Evolutionary conservation across 2,888 invertebrate species (phyloP).

Genomic region (Notodonta ziczac): DNA sequence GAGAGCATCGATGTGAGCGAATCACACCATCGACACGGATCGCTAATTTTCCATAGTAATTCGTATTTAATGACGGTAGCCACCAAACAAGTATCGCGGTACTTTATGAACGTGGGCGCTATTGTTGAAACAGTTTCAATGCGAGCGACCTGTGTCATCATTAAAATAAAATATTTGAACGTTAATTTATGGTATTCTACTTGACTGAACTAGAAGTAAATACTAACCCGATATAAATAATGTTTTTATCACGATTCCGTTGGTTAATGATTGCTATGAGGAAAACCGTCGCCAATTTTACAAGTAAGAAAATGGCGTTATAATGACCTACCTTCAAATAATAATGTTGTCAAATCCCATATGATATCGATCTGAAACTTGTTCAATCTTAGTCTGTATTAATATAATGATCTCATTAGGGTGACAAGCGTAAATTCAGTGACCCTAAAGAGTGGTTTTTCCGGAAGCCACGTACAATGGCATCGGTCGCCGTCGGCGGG

Average conservation of each 20-base stretch:
- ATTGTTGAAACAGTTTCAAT: constrained; percentile 54
- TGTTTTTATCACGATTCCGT: too few species aligned
- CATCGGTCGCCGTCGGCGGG: constrained; percentile 38
- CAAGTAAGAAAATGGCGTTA: too few species aligned
- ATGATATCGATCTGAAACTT: not conserved
- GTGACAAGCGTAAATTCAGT: constrained; percentile 45
- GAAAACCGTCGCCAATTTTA: too few species aligned
- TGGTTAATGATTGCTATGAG: too few species aligned
- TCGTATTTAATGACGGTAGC: constrained; percentile 62
- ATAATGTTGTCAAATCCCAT: too few species aligned
- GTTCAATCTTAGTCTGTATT: not conserved
- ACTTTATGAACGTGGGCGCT: constrained; percentile 57
- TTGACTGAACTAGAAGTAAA: not conserved
- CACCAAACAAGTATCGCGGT: constrained; percentile 67
- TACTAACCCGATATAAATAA: too few species aligned
- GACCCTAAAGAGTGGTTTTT: constrained; percentile 75
- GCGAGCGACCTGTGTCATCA: constrained; percentile 55
- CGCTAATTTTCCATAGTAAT: constrained; percentile 77
- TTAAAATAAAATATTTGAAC: constrained; percentile 29
- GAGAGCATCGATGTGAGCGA: constrained; percentile 81
- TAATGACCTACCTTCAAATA: too few species aligned
- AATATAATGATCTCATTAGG: constrained; percentile 13
- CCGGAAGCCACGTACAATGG: constrained; percentile 71
- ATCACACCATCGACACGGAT: constrained; percentile 82
- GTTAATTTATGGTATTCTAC: not conserved